Evolutionary conservation across 35 echinoderm and acorn worm genomes (phyloP), one percentile per base, ranked within the genome.

Genomic region (Amphiura filiformis): DNA sequence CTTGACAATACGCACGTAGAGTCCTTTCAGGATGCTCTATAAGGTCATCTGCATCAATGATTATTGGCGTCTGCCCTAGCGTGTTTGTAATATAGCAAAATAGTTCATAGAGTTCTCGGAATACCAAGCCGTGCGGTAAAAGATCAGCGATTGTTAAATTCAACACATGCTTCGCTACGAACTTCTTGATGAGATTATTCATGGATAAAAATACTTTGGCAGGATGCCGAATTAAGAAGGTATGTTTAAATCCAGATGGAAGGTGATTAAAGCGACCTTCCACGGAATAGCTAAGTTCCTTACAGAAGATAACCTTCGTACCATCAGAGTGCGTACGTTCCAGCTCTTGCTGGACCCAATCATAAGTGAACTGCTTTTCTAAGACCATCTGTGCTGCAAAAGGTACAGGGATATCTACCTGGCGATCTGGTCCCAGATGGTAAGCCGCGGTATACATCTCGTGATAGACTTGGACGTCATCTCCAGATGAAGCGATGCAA

Each of bases 41-140:
- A 23, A 96, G 32, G 36, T 96, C 94, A 56, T 96, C 94, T 0
- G 94, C 86, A 75, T 96, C 94, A 30, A 96, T 86, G 36, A 96
- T 84, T n/a, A 96, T 90, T 11, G 91, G 90, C 37, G 89, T 89
- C 82, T 93, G 90, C 37, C 91, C 90, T n/a, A 96, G 81, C 17
- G 64, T 80, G 33, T 93, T 78, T 17, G 83, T 96, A 35, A 92
- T 70, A 65, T 96, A 84, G 40, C 89, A 22, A 36, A 89, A 88
- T 0, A 96, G 70, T 35, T 89, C 65, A 32, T 40, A 96, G 77
- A 96, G 84, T 80, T 95, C 93, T 41, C 89, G 76, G 86, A 84
- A 95, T 4, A 95, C 88, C 36, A 83, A 84, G 30, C 89, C 81
- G 39, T 89, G 77, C 0, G 93, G 90, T 30, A 92, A 37, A 39